Evolutionary conservation across 1,140 invertebrate species (phyloP), one percentile per base, ranked within the genome.

Genomic region (Drosophila melanica): DNA sequence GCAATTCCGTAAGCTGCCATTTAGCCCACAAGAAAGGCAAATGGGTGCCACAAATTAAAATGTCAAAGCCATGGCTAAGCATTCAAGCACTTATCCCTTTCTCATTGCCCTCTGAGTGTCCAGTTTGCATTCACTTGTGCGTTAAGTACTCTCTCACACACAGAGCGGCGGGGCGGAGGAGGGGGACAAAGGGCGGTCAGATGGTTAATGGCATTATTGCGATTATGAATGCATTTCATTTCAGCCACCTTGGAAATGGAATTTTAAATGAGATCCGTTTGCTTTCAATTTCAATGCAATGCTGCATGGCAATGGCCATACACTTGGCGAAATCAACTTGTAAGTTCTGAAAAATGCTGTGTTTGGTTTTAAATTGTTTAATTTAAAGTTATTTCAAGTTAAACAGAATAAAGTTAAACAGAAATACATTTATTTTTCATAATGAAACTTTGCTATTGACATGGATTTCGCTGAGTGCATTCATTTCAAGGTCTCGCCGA

Each of bases 401-500:
- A n/a, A n/a, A n/a, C n/a, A n/a, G n/a, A n/a, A n/a, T n/a, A n/a
- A n/a, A n/a, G n/a, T n/a, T n/a, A n/a, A n/a, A n/a, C n/a, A n/a
- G n/a, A n/a, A n/a, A n/a, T n/a, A n/a, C n/a, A n/a, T n/a, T n/a
- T n/a, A n/a, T n/a, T n/a, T n/a, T n/a, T n/a, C n/a, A n/a, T 23
- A 23, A 23, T 23, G 20, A 23, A 23, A 23, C 3, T 7, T 27
- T 11, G 14, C 2, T 41, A 0, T 8, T 20, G 11, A 27, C 18
- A 55, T 27, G 1, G n/a, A 53, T 69, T 69, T 62, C 37, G 10
- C 39, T 5, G 1, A 73, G 70, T 53, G 51, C 14, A 65, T 44
- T 23, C 47, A 16, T 54, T 86, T 87, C 84, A 86, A 87, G 79
- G 79, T 79, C 81, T 51, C 54, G 16, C 45, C 53, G 66, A 86